Base-by-base conservation (phyloP, 2,113 vertebrate species). In the Nothocercus julius region DNA sequence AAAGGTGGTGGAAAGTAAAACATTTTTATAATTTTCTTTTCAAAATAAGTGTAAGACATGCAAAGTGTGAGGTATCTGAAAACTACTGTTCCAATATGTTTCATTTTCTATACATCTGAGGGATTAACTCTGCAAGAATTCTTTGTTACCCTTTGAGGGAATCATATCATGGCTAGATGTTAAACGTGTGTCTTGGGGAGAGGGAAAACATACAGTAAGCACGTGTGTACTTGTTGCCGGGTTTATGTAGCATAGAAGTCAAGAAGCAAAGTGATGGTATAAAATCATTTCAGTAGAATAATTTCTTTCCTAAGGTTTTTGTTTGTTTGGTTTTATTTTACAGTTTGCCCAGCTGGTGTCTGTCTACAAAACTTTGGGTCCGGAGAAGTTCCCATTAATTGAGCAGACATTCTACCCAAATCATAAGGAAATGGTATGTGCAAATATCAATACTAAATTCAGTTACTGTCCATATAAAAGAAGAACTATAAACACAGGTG, bases 391-490 rank as follows among this genome's bases (percentile, higher is more conserved):
- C 76, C 99, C 99, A 47, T 98, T 99, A 24, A 99, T 99, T 74
- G 99, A 99, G 87, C 99, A 99, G 94, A 99, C 98, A 0, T 99
- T 99, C 98, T 99, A 99, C 93, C 99, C 99, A 28, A 99, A 99
- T 97, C 99, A 99, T 97, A 99, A 98, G 97, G 99, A 99, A 98
- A 99, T 99, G 99, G 99, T 99, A 98, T 62, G 99, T 97, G 78
- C 53, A 32, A 82, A 16, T 6, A 59, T 47, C 34, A 28, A 4
- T 22, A 30, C 49, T 63, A 4, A 54, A 30, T 38, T 24, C 24
- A 18, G n/a, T 92, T 63, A 9, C 12, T 63, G 34, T 56, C 61
- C 30, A 11, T 44, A 32, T n/a, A 2, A 73, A 42, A 22, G 16
- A 56, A 16, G 25, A 42, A 2, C 58, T 74, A 75, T 36, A 59